Base-by-base conservation (phyloP, 1,140 invertebrate genomes). In the Akabosia matsudoensis region DNA sequence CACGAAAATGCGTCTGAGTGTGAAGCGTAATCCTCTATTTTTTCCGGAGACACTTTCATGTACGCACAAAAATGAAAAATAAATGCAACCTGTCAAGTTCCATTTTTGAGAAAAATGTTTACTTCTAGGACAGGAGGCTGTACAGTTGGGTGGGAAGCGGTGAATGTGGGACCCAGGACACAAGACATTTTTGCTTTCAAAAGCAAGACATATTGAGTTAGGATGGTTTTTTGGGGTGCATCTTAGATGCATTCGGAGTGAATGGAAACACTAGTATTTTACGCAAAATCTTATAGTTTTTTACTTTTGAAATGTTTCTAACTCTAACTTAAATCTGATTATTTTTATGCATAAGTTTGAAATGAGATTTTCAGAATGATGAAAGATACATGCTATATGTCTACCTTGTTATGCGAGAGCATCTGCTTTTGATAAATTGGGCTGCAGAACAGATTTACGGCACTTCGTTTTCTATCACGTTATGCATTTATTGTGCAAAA, bases 61-160 rank as follows among this genome's bases (percentile, higher is more conserved):
- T 18, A n/a, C n/a, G n/a, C n/a, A 61, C 22, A 61, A 61, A 4
- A 22, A 31, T 30, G 31, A 67, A 30, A 67, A 28, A 67, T 67
- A 67, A 67, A 31, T 67, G 61, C 61, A 67, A 67, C 61, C 61
- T 67, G 61, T 67, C 61, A 67, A 30, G 26, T 67, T 67, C 7
- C 28, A 67, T 67, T 67, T 67, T 56, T 24, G 22, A 10, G 54
- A 22, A 56, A 56, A 16, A 56, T 56, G 54, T 56, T 56, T 22
- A 16, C 13, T 56, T 56, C 22, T 56, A 22, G 54, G 22, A 56
- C 54, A 56, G 54, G 7, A 24, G 4, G n/a, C 54, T 10, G n/a
- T 10, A 56, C 24, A 45, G 7, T n/a, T 22, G 24, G 7, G 54
- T 56, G 24, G 61, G 24, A n/a, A n/a, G n/a, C n/a, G 61, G 61